Base-by-base conservation (phyloP, 1,140 invertebrate genomes). In the Pararge aegeria region DNA sequence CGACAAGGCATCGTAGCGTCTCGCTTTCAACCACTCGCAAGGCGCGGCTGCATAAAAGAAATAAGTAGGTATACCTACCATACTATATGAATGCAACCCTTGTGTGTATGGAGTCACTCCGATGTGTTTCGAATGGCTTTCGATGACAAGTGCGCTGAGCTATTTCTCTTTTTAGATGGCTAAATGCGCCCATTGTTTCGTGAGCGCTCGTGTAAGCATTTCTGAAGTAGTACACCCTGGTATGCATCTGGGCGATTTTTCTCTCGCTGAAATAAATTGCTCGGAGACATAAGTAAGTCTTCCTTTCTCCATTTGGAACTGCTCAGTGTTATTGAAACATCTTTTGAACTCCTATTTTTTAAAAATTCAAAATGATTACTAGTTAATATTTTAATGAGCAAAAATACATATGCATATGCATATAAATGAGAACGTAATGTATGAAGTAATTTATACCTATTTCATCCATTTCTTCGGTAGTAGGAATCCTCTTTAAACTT, bases 61-160 rank as follows among this genome's bases (percentile, higher is more conserved):
- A 72, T 77, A 68, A 66, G 65, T 75, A 75, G 68, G 16, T 63
- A 64, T 66, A 73, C 63, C 53, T 68, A 68, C 65, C 48, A 51
- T 68, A 66, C 46, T 72, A 71, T 67, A 69, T 63, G 61, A 75
- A 76, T 70, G 65, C 70, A 79, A 74, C 77, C 70, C 73, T 75
- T 69, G 60, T 70, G 69, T 76, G 73, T 75, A 73, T 73, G 72
- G 59, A 74, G 75, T 81, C 75, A 78, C 71, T 85, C 68, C 76
- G 70, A 83, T 77, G 80, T 83, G 72, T 83, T 87, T 81, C 76
- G 72, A 89, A 86, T 85, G 78, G 81, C 75, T 83, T 86, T 87
- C 84, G 83, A 89, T 87, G 83, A 89, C 83, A 79, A 85, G 80
- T 87, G 76, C 80, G 66, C 76, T 53, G 64, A 81, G 76, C 74